phyloP scores from a whole-genome alignment of 2,113 vertebrate species.

The Trichechus manatus region DNA sequence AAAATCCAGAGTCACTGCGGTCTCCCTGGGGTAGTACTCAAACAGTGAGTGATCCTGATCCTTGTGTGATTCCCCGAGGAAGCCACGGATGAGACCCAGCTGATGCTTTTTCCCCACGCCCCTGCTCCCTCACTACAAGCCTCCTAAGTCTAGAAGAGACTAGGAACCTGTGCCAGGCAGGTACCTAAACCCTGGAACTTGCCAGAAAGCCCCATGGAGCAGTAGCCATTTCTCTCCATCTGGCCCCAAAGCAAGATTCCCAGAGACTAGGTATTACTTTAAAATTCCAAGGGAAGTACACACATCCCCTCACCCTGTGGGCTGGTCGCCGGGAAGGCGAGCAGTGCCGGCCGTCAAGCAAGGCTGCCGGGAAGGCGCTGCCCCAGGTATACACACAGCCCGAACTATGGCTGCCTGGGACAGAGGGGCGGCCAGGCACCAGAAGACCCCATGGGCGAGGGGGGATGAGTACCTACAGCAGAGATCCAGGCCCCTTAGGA shows the following conservation, averaged over 20 bases:
- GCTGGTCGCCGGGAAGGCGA: rapidly evolving
- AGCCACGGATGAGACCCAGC: background rate
- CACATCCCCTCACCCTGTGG: rapidly evolving
- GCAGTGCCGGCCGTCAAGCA: background rate
- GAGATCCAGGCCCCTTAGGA: background rate
- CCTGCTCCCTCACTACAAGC: background rate
- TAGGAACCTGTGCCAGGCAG: background rate
- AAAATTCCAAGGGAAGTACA: background rate
- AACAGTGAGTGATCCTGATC: background rate
- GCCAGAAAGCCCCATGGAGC: background rate
- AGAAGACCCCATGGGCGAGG: rapidly evolving
- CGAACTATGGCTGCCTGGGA: background rate
- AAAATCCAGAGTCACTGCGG: background rate
- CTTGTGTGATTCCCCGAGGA: background rate
- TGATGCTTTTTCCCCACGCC: background rate
- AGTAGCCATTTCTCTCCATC: background rate
- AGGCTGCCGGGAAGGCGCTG: background rate
- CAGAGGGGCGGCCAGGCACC: background rate
- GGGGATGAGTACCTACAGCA: background rate
- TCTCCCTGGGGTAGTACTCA: background rate
- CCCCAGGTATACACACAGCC: background rate
- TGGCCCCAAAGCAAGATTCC: background rate
- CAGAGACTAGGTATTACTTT: background rate
- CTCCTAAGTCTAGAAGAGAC: background rate
- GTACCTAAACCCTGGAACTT: background rate